Evolutionary conservation across 2,797 vertebrate genomes (phyloP), one percentile per base, ranked within the genome.

Genomic region (Thunnus albacares): DNA sequence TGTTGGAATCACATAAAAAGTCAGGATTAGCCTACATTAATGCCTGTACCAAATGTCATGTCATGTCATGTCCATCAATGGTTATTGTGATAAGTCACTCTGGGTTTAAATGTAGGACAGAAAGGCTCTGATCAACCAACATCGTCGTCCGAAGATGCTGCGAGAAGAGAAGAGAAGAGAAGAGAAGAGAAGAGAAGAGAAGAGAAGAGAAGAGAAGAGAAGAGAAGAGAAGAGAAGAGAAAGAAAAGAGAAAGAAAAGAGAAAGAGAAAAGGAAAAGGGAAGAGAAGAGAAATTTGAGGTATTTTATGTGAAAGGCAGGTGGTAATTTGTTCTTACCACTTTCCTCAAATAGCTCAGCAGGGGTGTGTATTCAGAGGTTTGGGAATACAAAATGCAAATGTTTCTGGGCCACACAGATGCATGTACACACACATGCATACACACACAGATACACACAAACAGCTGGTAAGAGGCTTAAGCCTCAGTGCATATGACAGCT

Each of bases 391-490:
- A 77, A 86, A 83, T 80, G 43, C 64, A 81, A 88, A 83, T 83
- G 61, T 86, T 77, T 87, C 58, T 79, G 61, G 57, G 72, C 66
- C 77, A 69, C 45, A 74, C 61, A 84, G 26, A 90, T 71, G 17
- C 64, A 80, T 20, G 55, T 10, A 75, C 71, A 73, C 49, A 58
- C 49, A 45, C 53, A 77, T 13, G 61, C 56, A 60, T 30, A 72
- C 51, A 61, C 62, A 75, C 51, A 60, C 53, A 65, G 30, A 67
- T 26, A 77, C 55, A 65, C 72, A 68, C 22, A 70, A 43, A 86
- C 81, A 90, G 78, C 86, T 89, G 86, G 68, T 90, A 87, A 93
- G 87, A 85, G 84, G 93, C 83, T 91, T 91, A 89, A 2, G 58
- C 78, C 89, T 78, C 83, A 90, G 79, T 79, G 75, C 43, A 56